These are phyloP conservation scores for Eupeodes latifasciatus DNA, from an alignment of 2,888 invertebrate genomes.

Conservation along the genomic window DNA sequence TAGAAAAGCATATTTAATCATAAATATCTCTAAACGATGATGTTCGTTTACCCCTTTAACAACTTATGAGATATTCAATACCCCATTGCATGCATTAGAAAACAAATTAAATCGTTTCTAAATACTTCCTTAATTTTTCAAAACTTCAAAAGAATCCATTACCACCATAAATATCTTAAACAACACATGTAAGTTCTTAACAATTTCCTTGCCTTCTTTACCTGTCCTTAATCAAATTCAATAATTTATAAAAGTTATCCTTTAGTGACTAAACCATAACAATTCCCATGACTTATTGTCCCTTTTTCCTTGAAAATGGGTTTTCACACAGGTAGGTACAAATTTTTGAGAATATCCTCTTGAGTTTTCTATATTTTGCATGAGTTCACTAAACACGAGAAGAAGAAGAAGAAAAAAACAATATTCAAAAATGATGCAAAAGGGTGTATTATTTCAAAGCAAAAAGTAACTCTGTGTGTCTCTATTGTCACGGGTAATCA, in stretches of 20 bases:
- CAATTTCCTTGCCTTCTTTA: not conserved
- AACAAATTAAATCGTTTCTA: too few relatives aligned
- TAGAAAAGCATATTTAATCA: too few relatives aligned
- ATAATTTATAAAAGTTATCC: constrained; percentile 52
- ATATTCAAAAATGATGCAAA: constrained; percentile 1
- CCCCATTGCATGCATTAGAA: too few relatives aligned
- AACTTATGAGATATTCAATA: too few relatives aligned
- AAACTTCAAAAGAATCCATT: too few relatives aligned
- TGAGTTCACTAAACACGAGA: not conserved
- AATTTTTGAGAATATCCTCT: constrained; percentile 24
- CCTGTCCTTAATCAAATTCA: constrained; percentile 1
- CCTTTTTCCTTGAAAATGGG: constrained; percentile 25
- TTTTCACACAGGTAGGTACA: constrained; percentile 3
- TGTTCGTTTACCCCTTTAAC: too few relatives aligned
- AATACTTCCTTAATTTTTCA: too few relatives aligned
- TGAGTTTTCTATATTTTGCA: not conserved
- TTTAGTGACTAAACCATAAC: constrained; percentile 32
- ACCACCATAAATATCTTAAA: too few relatives aligned
- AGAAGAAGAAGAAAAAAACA: not conserved
- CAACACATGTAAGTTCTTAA: too few relatives aligned
- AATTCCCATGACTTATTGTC: constrained; percentile 26
- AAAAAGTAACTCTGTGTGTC: constrained; percentile 7
- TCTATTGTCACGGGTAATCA: constrained; percentile 65
- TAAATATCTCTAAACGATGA: too few relatives aligned
- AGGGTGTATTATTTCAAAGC: not conserved